Evolutionary conservation across 35 echinoderm and acorn worm species (phyloP), one percentile per base, ranked within the genome.

Genomic region (Apostichopus japonicus): DNA sequence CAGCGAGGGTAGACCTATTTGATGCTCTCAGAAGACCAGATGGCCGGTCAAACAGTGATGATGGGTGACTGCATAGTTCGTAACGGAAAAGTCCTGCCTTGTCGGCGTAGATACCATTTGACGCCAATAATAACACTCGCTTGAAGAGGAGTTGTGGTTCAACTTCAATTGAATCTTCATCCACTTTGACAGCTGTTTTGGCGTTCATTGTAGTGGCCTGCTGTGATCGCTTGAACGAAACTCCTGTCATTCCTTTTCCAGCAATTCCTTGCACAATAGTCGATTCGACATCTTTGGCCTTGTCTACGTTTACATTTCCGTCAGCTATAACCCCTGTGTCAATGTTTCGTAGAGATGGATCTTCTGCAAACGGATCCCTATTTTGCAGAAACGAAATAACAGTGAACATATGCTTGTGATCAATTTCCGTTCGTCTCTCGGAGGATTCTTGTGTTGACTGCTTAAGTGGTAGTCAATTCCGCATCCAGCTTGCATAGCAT

Each of bases 401-500:
- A 44, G 1, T 44, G 33, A 44, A 44, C 33, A 44, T 1, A 44
- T 44, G 33, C 1, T 44, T 44, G 33, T 72, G 77, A 23, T 87
- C 27, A 1, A 1, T 44, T 44, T 44, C 33, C 33, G 2, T 44
- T 44, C 33, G 33, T 44, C 2, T 3, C 33, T 44, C 33, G 33
- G 33, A 44, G 33, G 33, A 44, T 44, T 73, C 80, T 61, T 84
- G 80, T 94, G 93, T 67, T 95, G 96, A 14, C 84, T 78, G 71
- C 96, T 93, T 21, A 5, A 4, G 33, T 44, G 33, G 33, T 44
- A 44, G 33, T 44, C 2, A 44, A 90, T 79, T 10, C 55, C 14
- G 52, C 93, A 94, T 4, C 5, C 8, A 8, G 93, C 77, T 81
- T 97, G 96, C 90, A 97, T 95, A 6, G 96, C 93, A 51, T 72